These are phyloP conservation scores for Heliconius hortense DNA, from an alignment of 2,888 invertebrate genomes.

Conservation along the genomic window DNA sequence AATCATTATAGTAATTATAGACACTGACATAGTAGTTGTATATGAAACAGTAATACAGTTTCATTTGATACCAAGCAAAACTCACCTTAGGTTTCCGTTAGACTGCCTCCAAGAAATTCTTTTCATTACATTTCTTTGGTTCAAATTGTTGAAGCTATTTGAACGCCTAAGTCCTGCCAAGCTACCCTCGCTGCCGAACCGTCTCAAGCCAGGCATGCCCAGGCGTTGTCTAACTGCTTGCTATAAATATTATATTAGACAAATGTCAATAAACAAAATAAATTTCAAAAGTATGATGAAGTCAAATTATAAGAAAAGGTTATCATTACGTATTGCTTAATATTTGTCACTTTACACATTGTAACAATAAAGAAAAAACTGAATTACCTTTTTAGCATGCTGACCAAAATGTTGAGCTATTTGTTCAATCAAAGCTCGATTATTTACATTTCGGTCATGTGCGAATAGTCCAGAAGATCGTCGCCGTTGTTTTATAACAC, in stretches of 20 bases:
- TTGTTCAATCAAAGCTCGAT: conserved; percentile 54
- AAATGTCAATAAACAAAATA: neutral
- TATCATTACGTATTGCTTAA: no score
- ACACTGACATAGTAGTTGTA: no score
- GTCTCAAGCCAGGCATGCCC: conserved; percentile 50
- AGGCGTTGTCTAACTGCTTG: conserved; percentile 55
- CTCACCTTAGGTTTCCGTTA: conserved; percentile 62
- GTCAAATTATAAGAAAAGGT: neutral
- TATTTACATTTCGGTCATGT: conserved; percentile 44
- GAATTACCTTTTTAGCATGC: conserved; percentile 58
- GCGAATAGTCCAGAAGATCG: conserved; percentile 40
- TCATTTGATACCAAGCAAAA: neutral
- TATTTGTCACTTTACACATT: neutral
- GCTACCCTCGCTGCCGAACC: conserved; percentile 62
- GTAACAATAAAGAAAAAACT: neutral
- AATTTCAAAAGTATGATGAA: neutral
- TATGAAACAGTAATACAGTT: no score
- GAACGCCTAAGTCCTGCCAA: conserved; percentile 54
- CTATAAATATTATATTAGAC: conserved; percentile 46
- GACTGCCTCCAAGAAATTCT: conserved; percentile 57
- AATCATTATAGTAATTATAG: no score
- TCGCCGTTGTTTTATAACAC: conserved; percentile 47
- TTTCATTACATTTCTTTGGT: conserved; percentile 50
- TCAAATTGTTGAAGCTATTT: conserved; percentile 61
- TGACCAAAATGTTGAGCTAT: conserved; percentile 60